Evolutionary conservation across 1,140 invertebrate genomes (phyloP).

Genomic region (Drosophila ironensis): DNA sequence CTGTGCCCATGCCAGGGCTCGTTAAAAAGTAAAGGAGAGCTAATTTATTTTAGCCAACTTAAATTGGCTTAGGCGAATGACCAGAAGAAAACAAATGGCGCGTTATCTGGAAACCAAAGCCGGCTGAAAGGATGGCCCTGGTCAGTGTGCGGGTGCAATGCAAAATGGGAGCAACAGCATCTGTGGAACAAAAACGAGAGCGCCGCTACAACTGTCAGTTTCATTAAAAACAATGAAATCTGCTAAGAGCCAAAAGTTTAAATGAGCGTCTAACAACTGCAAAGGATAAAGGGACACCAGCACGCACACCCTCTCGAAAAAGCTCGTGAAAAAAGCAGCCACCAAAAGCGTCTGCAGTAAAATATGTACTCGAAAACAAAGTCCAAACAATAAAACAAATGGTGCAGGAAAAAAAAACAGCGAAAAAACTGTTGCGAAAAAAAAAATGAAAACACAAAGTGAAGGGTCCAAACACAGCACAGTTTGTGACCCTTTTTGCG

Average conservation of each 20-base stretch:
- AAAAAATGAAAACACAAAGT: slow-evolving; percentile 17
- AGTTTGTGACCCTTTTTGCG: slow-evolving; percentile 74
- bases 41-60: slow-evolving; percentile 78
- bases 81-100: slow-evolving; percentile 74
- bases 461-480: slow-evolving; percentile 45
- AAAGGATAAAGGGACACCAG: slow-evolving; percentile 43
- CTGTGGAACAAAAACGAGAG: slow-evolving; percentile 16
- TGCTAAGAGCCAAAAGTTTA: slow-evolving; percentile 77
- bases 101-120: slow-evolving; percentile 67
- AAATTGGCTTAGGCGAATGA: slow-evolving; percentile 77
- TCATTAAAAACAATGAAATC: slow-evolving; percentile 79
- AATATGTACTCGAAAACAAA: slow-evolving; percentile 73
- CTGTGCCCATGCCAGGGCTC: slow-evolving; percentile 25
- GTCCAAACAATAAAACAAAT: slow-evolving; percentile 79
- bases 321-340: slow-evolving; percentile 38
- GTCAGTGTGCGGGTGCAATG: slow-evolving; percentile 68
- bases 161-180: slow-evolving; percentile 41
- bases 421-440: slow-evolving; percentile 29
- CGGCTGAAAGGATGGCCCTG: slow-evolving; percentile 39
- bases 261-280: slow-evolving; percentile 70
- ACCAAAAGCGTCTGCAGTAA: slow-evolving; percentile 55
- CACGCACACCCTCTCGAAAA: slow-evolving; percentile 9
- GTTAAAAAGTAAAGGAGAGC: slow-evolving; percentile 65
- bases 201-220: slow-evolving; percentile 61
- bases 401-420: slow-evolving; percentile 58